Base-by-base conservation (phyloP, 2,888 invertebrate species). In the Thalpophila matura region DNA sequence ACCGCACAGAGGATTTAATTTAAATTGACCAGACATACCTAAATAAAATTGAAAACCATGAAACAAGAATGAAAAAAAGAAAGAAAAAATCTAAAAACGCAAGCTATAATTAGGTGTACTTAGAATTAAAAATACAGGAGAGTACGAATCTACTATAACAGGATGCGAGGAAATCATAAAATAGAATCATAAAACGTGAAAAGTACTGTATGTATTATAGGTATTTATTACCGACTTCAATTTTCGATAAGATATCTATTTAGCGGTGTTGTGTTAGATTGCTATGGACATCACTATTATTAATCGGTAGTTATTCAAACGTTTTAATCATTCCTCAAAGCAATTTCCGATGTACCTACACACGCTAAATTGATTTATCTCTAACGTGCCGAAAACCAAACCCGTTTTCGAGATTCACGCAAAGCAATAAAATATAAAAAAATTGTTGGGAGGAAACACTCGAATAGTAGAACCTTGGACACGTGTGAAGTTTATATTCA, bases 401-500 rank as follows among this genome's bases (percentile, higher is more conserved):
- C 77, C 59, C 16, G 82, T 82, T 77, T 73, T 37, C 47, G 29
- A 68, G 66, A 77, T 74, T 72, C 69, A 74, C 75, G 71, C 59
- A 65, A 49, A 57, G 54, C 56, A 61, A 74, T 75, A 78, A 81
- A 81, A 79, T 74, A 45, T 20, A 54, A 42, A 64, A 61, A 79
- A 78, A 81, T 72, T 62, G 58, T 63, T 58, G 26, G 53, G 43
- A 61, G 54, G 60, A 57, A 65, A 61, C 55, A 27, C 59, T 69
- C 64, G 45, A 16, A 46, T 38, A 59, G 54, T 65, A 54, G 63
- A 82, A 74, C 82, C 82, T 88, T 82, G 81, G 79, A 81, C 83
- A 84, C 81, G 59, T 75, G 83, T 81, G 77, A 82, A 71, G 80
- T 78, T 79, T 81, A 71, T 77, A 72, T 77, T 75, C 61, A 67